phyloP scores from a whole-genome alignment of 2,888 invertebrate genomes.

The Ectemnius cavifrons region DNA sequence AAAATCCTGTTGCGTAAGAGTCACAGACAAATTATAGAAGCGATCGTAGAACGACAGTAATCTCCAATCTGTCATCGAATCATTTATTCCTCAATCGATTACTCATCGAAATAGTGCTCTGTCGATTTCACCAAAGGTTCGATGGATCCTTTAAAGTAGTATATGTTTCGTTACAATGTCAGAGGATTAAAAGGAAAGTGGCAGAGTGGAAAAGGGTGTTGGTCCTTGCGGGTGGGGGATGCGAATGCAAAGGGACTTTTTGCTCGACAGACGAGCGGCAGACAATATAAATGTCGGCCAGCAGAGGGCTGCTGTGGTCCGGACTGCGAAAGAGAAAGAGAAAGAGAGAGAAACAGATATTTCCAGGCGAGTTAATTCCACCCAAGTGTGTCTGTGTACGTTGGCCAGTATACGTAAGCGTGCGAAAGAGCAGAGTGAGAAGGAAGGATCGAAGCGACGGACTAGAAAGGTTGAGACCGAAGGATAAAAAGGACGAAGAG shows the following conservation, averaged over 20 bases:
- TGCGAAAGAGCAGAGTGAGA: conserved; percentile 42
- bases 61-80: too few species aligned
- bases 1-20: too few species aligned
- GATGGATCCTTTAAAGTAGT: too few species aligned
- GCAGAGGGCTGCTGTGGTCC: conserved; percentile 26
- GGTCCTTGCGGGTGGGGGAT: conserved; percentile 14
- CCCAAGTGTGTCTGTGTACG: conserved; percentile 53
- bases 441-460: conserved; percentile 34
- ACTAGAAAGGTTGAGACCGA: background rate
- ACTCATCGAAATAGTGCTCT: too few species aligned
- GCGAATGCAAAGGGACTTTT: conserved; percentile 33
- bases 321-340: conserved; percentile 16
- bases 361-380: conserved; percentile 76
- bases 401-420: background rate
- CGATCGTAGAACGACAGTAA: too few species aligned
- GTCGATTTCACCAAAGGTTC: too few species aligned
- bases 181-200: conserved; percentile 29
- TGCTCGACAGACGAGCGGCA: conserved; percentile 60
- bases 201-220: conserved; percentile 50
- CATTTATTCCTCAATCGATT: too few species aligned
- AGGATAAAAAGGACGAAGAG: background rate
- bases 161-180: too few species aligned
- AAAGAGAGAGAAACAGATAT: conserved; percentile 61
- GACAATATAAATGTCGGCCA: conserved; percentile 70
- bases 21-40: too few species aligned